Evolutionary conservation across 2,888 invertebrate species (phyloP).

Genomic region (Crocallis elinguaria): DNA sequence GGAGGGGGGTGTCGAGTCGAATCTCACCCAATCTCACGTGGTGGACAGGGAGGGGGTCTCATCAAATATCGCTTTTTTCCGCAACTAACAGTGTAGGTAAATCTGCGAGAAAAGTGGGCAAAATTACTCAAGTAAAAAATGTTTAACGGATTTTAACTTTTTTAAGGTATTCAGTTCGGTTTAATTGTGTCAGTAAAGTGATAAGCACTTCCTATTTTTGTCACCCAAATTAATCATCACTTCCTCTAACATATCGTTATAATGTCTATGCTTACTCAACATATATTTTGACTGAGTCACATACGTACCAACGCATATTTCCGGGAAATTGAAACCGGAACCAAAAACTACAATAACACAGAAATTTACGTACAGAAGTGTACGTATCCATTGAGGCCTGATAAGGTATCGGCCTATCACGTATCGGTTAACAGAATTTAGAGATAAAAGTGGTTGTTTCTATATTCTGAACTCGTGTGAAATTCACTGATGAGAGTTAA

Average conservation of each 20-base stretch:
- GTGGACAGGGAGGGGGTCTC: no score
- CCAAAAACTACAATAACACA: constrained; percentile 2
- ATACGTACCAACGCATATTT: constrained; percentile 13
- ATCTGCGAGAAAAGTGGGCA: no score
- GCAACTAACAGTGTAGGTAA: no score
- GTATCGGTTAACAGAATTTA: constrained; percentile 11
- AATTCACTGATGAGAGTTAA: background rate
- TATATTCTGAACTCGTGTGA: background rate
- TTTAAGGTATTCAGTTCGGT: no score
- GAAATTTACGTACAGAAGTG: no score
- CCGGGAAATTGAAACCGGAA: constrained; percentile 15
- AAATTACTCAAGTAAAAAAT: no score
- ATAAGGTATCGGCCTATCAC: constrained; percentile 19
- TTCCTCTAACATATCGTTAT: constrained; percentile 15
- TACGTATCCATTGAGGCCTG: constrained; percentile 11
- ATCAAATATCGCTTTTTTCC: no score
- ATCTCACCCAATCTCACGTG: no score
- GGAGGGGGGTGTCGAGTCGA: no score
- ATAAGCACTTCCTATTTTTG: constrained; percentile 26
- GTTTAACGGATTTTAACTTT: no score
- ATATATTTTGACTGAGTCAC: constrained; percentile 29
- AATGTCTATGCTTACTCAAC: background rate
- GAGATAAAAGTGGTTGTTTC: constrained; percentile 11
- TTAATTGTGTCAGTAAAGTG: no score
- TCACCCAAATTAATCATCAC: constrained; percentile 18